Percentiles rank a stretch among this genome's conserved stretches.
These are phyloP conservation scores for Arothron firmamentum DNA, from an alignment of 2,113 vertebrate species.

Conservation along the genomic window DNA sequence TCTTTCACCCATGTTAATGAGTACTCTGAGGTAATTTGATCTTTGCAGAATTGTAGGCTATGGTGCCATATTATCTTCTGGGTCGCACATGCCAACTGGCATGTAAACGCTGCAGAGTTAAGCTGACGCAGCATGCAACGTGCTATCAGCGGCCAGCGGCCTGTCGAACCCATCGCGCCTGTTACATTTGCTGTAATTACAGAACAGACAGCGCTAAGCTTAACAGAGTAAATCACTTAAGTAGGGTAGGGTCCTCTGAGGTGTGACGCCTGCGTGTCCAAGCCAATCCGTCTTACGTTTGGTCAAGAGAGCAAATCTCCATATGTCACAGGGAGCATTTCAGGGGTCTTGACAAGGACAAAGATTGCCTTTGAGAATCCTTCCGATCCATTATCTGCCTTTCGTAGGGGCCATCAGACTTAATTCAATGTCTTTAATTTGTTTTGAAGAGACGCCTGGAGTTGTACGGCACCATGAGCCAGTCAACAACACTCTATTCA, in stretches of 20 bases:
- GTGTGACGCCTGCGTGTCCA: slow-evolving; percentile 39
- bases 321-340: slow-evolving; percentile 51
- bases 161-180: slow-evolving; percentile 3
- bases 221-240: slow-evolving; percentile 65
- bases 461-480: slow-evolving; percentile 9
- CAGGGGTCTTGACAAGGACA: slow-evolving; percentile 3
- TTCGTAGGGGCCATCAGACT: slow-evolving; percentile 33
- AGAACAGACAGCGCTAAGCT: slow-evolving; percentile 33
- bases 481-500: slow-evolving; percentile 38
- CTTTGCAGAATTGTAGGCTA: background rate
- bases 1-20: no score
- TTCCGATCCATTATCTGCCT: slow-evolving; percentile 37
- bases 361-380: slow-evolving; percentile 26
- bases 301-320: slow-evolving; percentile 61
- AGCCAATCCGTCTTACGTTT: slow-evolving; percentile 45
- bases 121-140: no score
- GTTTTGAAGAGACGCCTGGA: slow-evolving; percentile 20
- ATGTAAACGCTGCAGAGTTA: background rate
- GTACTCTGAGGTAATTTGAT: no score
- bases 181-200: slow-evolving; percentile 65
- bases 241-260: slow-evolving; percentile 50
- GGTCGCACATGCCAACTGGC: background rate
- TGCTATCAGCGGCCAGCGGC: background rate
- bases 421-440: slow-evolving; percentile 33
- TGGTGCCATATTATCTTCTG: background rate